phyloP scores from a whole-genome alignment of 2,797 vertebrate genomes.

The Tokudaia tokunoshimensis region DNA sequence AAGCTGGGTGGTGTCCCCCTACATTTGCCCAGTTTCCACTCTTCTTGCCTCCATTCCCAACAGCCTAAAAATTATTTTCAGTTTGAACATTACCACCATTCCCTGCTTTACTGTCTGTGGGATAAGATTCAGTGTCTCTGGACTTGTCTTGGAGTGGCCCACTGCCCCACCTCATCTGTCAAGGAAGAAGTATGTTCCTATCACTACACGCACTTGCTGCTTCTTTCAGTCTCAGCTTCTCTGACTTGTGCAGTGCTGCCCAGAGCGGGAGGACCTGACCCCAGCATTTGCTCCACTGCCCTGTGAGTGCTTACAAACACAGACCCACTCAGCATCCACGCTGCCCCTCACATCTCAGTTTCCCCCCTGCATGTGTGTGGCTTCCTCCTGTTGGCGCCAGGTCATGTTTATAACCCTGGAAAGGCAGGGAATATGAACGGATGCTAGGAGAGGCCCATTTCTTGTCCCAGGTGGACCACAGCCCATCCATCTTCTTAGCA shows the following conservation, averaged over 20 bases:
- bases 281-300: neutral
- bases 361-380: neutral
- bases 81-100: too few species aligned
- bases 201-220: neutral
- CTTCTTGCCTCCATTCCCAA: neutral
- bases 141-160: neutral
- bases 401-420: neutral
- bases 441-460: neutral
- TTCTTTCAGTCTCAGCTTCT: neutral
- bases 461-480: neutral
- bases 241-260: neutral
- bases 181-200: neutral
- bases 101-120: neutral
- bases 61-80: neutral
- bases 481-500: neutral
- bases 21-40: neutral
- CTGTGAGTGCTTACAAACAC: neutral
- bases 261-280: neutral
- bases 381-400: neutral
- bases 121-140: neutral
- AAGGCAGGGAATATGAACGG: accelerated
- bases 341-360: neutral
- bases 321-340: neutral
- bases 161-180: neutral
- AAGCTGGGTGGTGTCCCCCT: neutral